Percentiles rank a stretch among this genome's conserved stretches.
phyloP scores from a whole-genome alignment of 2,113 vertebrate species.

The Pollachius pollachius region DNA sequence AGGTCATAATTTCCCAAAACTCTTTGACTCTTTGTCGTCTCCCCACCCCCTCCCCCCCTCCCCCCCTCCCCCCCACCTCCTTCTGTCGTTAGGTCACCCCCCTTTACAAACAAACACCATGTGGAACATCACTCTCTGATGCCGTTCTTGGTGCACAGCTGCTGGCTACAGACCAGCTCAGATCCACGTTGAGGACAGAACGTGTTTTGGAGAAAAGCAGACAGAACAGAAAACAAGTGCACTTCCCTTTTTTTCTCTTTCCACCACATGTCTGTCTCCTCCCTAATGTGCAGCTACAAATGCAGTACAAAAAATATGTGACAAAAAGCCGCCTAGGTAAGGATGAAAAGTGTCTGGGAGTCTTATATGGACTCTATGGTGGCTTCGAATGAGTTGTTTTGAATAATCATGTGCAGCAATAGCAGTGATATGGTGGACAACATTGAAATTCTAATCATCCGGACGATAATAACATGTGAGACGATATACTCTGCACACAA shows the following conservation, averaged over 20 bases:
- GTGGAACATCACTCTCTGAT: slow-evolving; percentile 39
- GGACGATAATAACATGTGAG: too few species aligned
- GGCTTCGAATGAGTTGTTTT: too few species aligned
- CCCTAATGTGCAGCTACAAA: slow-evolving; percentile 26
- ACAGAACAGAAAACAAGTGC: slow-evolving; percentile 6
- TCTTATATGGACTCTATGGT: too few species aligned
- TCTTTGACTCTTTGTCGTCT: not conserved
- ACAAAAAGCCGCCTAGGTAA: slow-evolving; percentile 21
- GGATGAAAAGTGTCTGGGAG: not conserved
- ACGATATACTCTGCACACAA: too few species aligned
- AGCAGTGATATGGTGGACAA: too few species aligned
- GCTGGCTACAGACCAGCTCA: slow-evolving; percentile 47
- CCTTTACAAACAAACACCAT: slow-evolving; percentile 4
- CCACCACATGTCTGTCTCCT: slow-evolving; percentile 11
- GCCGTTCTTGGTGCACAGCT: slow-evolving; percentile 48
- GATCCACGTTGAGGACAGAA: slow-evolving; percentile 46
- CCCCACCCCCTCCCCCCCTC: too few species aligned
- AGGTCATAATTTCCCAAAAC: too few species aligned
- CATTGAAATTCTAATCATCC: too few species aligned
- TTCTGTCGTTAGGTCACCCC: not conserved
- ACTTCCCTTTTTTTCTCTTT: slow-evolving; percentile 12
- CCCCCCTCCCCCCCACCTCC: not conserved
- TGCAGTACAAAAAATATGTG: not conserved
- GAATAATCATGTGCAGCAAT: too few species aligned
- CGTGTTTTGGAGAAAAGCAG: slow-evolving; percentile 25